A percentile compares a stretch with the other conserved stretches of the same genome.
Evolutionary conservation across 2,113 vertebrate species (phyloP).

Genomic region (Saimiri boliviensis): DNA sequence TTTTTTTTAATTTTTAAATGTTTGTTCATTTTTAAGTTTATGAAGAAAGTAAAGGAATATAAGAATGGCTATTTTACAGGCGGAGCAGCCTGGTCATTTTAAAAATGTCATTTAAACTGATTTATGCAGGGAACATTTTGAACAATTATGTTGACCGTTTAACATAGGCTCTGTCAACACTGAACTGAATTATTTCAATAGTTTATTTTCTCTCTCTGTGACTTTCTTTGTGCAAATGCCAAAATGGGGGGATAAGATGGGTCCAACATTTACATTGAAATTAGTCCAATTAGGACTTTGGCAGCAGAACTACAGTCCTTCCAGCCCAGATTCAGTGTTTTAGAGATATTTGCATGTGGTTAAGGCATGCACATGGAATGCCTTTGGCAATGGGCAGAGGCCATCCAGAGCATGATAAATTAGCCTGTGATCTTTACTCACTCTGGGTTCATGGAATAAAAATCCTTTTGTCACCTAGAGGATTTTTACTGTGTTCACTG

Average conservation of each 20-base stretch:
- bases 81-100: not conserved
- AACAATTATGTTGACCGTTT: constrained; percentile 2
- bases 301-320: not conserved
- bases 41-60: too few relatives aligned
- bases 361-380: not conserved
- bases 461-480: not conserved
- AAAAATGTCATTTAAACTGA: not conserved
- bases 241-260: not conserved
- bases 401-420: too few relatives aligned
- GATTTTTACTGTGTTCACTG: not conserved
- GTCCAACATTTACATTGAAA: not conserved
- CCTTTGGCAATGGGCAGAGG: not conserved
- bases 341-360: not conserved
- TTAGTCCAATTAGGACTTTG: constrained; percentile 8
- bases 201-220: constrained; percentile 39
- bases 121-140: not conserved
- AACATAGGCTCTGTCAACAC: constrained; percentile 11
- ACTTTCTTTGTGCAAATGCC: constrained; percentile 28
- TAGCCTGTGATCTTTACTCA: not conserved
- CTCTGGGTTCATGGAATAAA: not conserved
- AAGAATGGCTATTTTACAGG: too few relatives aligned
- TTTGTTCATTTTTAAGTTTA: not conserved
- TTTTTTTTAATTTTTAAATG: too few relatives aligned
- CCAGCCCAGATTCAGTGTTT: not conserved
- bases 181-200: not conserved